Evolutionary conservation across 2,797 vertebrate genomes (phyloP).

Genomic region (Naso thynnoides): DNA sequence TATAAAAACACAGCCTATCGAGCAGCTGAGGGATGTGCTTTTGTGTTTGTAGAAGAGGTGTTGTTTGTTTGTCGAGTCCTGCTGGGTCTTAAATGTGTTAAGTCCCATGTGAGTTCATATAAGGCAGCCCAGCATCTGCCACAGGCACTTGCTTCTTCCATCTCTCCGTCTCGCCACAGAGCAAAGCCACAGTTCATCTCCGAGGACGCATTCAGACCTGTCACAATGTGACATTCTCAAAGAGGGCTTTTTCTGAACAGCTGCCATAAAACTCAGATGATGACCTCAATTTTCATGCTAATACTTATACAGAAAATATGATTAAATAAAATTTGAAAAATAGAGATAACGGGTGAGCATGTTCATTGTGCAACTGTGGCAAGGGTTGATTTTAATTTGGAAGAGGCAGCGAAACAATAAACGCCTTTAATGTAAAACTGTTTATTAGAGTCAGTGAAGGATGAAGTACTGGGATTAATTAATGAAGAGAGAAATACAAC

Average conservation of each 20-base stretch:
- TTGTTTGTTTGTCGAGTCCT: constrained; percentile 68
- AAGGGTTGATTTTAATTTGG: constrained; percentile 29
- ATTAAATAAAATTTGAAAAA: not conserved
- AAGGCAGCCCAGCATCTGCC: constrained; percentile 55
- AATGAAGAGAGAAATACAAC: not conserved
- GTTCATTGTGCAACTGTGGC: constrained; percentile 18
- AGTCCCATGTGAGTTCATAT: constrained; percentile 60
- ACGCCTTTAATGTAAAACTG: constrained; percentile 19
- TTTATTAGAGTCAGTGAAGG: constrained; percentile 22
- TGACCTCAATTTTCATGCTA: constrained; percentile 23
- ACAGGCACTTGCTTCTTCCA: constrained; percentile 29
- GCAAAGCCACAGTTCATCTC: constrained; percentile 38
- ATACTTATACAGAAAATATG: constrained; percentile 19
- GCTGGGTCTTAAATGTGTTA: constrained; percentile 61
- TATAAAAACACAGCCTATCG: constrained; percentile 2
- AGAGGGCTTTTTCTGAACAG: constrained; percentile 26
- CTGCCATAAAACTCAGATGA: constrained; percentile 22
- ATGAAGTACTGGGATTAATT: constrained; percentile 2
- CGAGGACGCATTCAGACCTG: constrained; percentile 25
- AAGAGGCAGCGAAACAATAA: constrained; percentile 29
- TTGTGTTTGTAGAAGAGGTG: constrained; percentile 43
- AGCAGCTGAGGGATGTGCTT: constrained; percentile 57
- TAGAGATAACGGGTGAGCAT: not conserved
- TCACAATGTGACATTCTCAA: constrained; percentile 28
- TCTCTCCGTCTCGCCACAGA: constrained; percentile 43